phyloP scores from a whole-genome alignment of 2,888 invertebrate genomes.

The Diarsia mendica region DNA sequence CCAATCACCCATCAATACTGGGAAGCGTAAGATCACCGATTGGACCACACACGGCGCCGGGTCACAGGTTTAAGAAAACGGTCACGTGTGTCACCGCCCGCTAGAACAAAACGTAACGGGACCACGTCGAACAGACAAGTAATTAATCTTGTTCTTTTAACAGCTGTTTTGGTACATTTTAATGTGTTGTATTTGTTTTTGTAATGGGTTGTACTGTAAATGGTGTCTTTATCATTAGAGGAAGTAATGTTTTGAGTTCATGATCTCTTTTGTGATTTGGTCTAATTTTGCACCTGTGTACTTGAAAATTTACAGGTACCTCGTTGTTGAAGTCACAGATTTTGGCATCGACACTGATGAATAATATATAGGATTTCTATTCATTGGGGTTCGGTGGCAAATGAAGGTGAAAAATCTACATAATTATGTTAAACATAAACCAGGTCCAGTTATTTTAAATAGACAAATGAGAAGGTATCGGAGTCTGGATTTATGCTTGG shows the following conservation, averaged over 20 bases:
- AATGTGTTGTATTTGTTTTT: constrained; percentile 38
- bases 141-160: constrained; percentile 64
- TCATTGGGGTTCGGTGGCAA: neutral
- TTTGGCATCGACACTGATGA: neutral
- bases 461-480: too few species aligned
- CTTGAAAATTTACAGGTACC: too few species aligned
- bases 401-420: neutral
- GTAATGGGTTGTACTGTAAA: neutral
- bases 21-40: constrained; percentile 62
- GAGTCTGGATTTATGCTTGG: too few species aligned
- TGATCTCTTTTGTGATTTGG: neutral
- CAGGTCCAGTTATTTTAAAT: neutral
- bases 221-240: neutral
- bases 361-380: neutral
- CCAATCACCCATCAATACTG: constrained; percentile 66
- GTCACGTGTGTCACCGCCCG: constrained; percentile 63
- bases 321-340: neutral
- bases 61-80: constrained; percentile 67
- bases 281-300: neutral
- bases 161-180: constrained; percentile 60
- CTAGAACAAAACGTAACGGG: constrained; percentile 61
- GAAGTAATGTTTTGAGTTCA: neutral
- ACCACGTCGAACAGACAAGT: constrained; percentile 39
- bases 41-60: constrained; percentile 69
- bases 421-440: neutral